A percentile compares a stretch with the other conserved stretches of the same genome.
Evolutionary conservation across 1,140 invertebrate species (phyloP).

Genomic region (Lanistes nyassanus): DNA sequence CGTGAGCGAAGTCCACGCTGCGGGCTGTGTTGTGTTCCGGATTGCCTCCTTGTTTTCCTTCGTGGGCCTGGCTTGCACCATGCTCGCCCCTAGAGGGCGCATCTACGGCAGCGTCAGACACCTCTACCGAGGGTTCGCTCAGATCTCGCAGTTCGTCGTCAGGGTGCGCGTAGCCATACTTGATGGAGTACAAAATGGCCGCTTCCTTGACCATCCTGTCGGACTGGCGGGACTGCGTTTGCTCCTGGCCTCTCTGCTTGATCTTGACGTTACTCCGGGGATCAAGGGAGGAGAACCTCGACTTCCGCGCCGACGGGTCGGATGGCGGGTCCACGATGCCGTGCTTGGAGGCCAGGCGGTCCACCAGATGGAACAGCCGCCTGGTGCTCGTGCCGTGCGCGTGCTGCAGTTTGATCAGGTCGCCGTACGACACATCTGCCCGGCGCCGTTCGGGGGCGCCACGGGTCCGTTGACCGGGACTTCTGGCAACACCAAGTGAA

Average conservation of each 20-base stretch:
- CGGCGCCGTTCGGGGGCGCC: constrained; percentile 5
- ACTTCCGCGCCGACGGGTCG: background rate
- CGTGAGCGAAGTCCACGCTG: too few species aligned
- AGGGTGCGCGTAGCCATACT: constrained; percentile 15
- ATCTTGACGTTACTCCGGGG: constrained; percentile 15
- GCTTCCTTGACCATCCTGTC: background rate
- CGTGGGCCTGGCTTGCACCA: too few species aligned
- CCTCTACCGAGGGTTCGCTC: too few species aligned
- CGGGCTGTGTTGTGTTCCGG: too few species aligned
- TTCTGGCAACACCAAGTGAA: background rate
- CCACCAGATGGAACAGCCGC: constrained; percentile 40
- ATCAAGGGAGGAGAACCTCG: background rate
- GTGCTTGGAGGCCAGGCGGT: constrained; percentile 36
- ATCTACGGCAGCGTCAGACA: too few species aligned
- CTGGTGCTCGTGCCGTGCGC: constrained; percentile 33
- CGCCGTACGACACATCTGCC: constrained; percentile 36
- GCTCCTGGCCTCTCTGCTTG: constrained; percentile 9
- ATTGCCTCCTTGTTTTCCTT: too few species aligned
- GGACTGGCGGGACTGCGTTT: background rate
- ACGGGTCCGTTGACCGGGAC: background rate
- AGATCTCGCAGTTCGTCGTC: constrained; percentile 7
- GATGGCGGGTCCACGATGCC: constrained; percentile 30
- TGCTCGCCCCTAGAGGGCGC: too few species aligned
- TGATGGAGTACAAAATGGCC: constrained; percentile 21
- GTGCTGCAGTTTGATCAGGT: constrained; percentile 43